These are phyloP conservation scores for Orycteropus afer DNA, from an alignment of 2,113 vertebrate genomes.

Conservation along the genomic window DNA sequence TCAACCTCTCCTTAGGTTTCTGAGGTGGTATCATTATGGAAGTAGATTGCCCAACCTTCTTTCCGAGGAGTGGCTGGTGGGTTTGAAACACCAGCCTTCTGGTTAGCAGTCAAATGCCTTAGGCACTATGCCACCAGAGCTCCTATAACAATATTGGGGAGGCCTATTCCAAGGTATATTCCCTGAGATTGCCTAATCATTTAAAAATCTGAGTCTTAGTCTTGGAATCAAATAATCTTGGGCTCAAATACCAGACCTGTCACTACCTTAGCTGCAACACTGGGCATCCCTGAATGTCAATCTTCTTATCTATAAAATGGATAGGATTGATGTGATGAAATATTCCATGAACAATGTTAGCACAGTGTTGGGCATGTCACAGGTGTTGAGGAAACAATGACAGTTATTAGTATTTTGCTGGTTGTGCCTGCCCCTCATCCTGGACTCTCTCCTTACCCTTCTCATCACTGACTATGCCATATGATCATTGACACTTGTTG, in stretches of 20 bases:
- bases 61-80: too few relatives aligned
- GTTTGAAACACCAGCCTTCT: too few relatives aligned
- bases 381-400: rapidly evolving
- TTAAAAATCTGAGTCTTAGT: neutral
- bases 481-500: neutral
- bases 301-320: neutral
- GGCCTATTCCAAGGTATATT: neutral
- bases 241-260: neutral
- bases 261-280: neutral
- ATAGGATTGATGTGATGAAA: neutral
- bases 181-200: neutral
- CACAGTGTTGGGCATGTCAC: too few relatives aligned
- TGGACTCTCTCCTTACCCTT: neutral
- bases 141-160: too few relatives aligned
- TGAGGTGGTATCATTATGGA: too few relatives aligned
- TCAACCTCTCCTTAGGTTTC: too few relatives aligned
- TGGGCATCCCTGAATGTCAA: neutral
- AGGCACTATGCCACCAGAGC: too few relatives aligned
- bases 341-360: neutral
- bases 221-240: neutral
- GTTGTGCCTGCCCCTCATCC: rapidly evolving
- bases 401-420: neutral
- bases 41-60: too few relatives aligned
- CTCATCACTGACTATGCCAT: neutral
- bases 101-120: too few relatives aligned